Evolutionary conservation across 2,888 invertebrate genomes (phyloP), one percentile per base, ranked within the genome.

Genomic region (Steinernema hermaphroditum): DNA sequence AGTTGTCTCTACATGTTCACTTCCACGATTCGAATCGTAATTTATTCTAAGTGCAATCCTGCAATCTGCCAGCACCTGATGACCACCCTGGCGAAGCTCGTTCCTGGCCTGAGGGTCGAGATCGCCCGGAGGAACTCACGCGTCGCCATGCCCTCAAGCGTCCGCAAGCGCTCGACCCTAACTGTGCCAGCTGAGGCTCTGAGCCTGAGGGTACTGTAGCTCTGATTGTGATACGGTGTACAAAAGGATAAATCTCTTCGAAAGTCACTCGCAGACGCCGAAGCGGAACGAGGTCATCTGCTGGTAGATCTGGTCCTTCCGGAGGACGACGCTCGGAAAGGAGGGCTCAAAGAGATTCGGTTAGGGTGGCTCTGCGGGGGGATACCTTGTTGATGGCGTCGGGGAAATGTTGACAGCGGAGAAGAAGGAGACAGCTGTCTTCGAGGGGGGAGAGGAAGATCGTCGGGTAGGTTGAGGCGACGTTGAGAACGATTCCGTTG

Each of bases 11-110:
- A 80, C 74, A 82, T 82, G 78, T 29, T 76, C 41, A 78, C 79
- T 14, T 76, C 76, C 12, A 79, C 80, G 14, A 76, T 81, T n/a
- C 76, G 83, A 22, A 75, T 83, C 27, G 50, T 79, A 24, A 83
- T 83, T 74, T 83, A 83, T 76, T 77, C 77, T 62, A 78, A 75
- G 41, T 82, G 82, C 76, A 79, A 78, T 57, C 75, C 74, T 4
- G 27, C 62, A 1, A 62, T 62, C 62, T 62, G 62, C 34, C 62
- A 62, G 62, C 62, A 62, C 62, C 62, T 62, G 62, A 62, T 62
- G 62, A 16, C 62, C 16, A 62, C 62, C 2, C 29, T 62, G 9
- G 29, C 62, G 32, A 22, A 16, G 29, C 16, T 24, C 27, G 6
- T 62, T 12, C 62, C 62, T 16, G 29, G 32, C 32, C 62, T 62